A percentile compares a stretch with the other conserved stretches of the same genome.
phyloP scores from a whole-genome alignment of 2,113 vertebrate genomes.

The Astur gentilis region DNA sequence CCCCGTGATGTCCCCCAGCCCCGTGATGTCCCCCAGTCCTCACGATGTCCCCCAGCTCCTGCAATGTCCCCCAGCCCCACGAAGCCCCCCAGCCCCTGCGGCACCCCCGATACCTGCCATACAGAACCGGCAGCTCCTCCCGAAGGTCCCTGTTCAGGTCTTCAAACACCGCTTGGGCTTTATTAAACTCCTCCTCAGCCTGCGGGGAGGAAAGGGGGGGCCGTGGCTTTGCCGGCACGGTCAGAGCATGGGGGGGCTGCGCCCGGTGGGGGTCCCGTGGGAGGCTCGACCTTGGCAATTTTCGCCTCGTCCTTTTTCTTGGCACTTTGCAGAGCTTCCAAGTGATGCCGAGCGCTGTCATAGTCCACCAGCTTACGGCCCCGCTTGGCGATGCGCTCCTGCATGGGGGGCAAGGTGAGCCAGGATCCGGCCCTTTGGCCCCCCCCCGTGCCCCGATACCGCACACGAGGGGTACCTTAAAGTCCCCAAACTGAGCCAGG shows the following conservation, averaged over 20 bases:
- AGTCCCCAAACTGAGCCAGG: conserved; percentile 86
- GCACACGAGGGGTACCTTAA: conserved; percentile 68
- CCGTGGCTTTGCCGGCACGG: not conserved
- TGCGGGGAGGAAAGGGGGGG: not conserved
- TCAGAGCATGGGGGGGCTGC: rapidly evolving
- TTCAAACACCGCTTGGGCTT: conserved; percentile 83
- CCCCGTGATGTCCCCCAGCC: too few species aligned
- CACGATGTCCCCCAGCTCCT: too few species aligned
- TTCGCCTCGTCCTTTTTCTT: conserved; percentile 94
- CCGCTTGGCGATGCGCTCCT: conserved; percentile 91
- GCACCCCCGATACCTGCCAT: conserved; percentile 75
- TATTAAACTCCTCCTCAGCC: conserved; percentile 88
- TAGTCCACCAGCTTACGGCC: conserved; percentile 92
- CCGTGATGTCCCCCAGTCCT: too few species aligned
- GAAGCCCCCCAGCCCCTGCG: not conserved
- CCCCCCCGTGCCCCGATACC: rapidly evolving
- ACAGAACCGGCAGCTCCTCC: conserved; percentile 85
- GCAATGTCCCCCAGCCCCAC: too few species aligned
- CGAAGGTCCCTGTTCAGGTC: conserved; percentile 86
- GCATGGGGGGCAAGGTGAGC: not conserved
- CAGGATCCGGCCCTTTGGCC: rapidly evolving
- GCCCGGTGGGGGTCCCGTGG: rapidly evolving
- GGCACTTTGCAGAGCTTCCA: conserved; percentile 84
- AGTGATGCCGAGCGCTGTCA: conserved; percentile 87
- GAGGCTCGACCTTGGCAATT: conserved; percentile 79